These are phyloP conservation scores for Argyra leucocephala DNA, from an alignment of 2,888 invertebrate species.

Conservation along the genomic window DNA sequence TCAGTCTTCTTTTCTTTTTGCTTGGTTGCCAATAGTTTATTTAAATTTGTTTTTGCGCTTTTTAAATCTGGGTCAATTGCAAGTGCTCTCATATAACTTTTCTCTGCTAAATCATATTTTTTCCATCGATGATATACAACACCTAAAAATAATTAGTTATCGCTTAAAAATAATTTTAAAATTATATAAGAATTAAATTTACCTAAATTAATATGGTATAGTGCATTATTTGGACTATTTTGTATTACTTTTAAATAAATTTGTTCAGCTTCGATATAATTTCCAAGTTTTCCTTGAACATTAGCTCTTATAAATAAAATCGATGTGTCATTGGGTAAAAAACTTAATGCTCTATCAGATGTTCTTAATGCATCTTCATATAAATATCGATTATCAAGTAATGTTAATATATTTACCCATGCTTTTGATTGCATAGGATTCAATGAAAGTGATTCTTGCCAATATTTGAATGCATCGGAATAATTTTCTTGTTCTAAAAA, in stretches of 20 bases:
- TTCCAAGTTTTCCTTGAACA: slow-evolving; percentile 71
- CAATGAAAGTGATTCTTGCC: slow-evolving; percentile 70
- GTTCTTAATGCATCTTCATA: slow-evolving; percentile 59
- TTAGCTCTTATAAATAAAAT: slow-evolving; percentile 83
- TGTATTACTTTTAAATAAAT: slow-evolving; percentile 69
- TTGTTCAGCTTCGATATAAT: slow-evolving; percentile 68
- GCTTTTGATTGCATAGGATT: slow-evolving; percentile 73
- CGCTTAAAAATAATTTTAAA: slow-evolving; percentile 16
- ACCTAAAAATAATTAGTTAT: slow-evolving; percentile 49
- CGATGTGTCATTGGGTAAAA: slow-evolving; percentile 64
- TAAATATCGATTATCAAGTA: slow-evolving; percentile 67
- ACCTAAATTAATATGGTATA: slow-evolving; percentile 86
- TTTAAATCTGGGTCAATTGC: slow-evolving; percentile 58
- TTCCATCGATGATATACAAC: slow-evolving; percentile 91
- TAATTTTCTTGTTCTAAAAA: slow-evolving; percentile 69
- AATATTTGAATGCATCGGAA: slow-evolving; percentile 65
- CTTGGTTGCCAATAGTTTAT: slow-evolving; percentile 39
- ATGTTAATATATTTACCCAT: slow-evolving; percentile 85
- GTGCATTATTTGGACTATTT: slow-evolving; percentile 59
- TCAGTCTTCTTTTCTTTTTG: not conserved
- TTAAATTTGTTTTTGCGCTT: slow-evolving; percentile 62
- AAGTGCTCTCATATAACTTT: slow-evolving; percentile 66
- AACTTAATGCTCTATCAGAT: slow-evolving; percentile 58
- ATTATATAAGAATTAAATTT: slow-evolving; percentile 27
- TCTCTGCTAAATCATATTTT: slow-evolving; percentile 60